Base-by-base conservation (phyloP, 2,797 vertebrate genomes). In the Eulemur coronatus region DNA sequence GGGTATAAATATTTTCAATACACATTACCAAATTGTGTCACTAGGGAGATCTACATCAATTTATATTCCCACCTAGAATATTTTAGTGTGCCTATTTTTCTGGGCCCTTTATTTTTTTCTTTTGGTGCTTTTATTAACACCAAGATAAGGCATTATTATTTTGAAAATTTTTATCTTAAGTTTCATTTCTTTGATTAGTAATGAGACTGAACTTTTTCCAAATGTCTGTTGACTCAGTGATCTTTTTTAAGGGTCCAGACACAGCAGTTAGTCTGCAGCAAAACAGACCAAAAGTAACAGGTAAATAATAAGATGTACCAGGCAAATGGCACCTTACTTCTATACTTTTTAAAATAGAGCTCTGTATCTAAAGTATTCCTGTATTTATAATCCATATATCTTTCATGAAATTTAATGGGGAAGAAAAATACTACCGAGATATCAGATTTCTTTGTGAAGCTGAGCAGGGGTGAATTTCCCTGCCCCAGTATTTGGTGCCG, bases 101-200 rank as follows among this genome's bases (percentile, higher is more conserved):
- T 70, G 33, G 57, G 38, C 28, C 13, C 12, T 69, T 65, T 30
- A 72, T 41, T 80, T 85, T 81, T 81, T 78, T 35, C 15, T 78
- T 78, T 35, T 30, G 55, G 55, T 55, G 15, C 26, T 30, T 52
- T 59, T 38, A 18, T 57, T 59, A 55, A 46, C 76, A 79, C 22
- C 35, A 79, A 79, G 38, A 57, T 50, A 81, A 48, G 46, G 33
- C 38, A 80, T 75, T 73, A 80, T 24, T 85, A 78, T 69, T 79
- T 92, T 85, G 55, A 94, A 93, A 86, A 11, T 26, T 88, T 73
- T 75, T 43, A 86, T 89, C 91, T 90, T 61, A 84, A 94, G 33
- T n/a, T 72, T 15, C 22, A 89, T 81, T 95, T 95, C 78, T 96
- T 87, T 95, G 33, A 90, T 26, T 79, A 57, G 26, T 75, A 84